phyloP scores from a whole-genome alignment of 2,888 invertebrate genomes.

The Microdon myrmicae region DNA sequence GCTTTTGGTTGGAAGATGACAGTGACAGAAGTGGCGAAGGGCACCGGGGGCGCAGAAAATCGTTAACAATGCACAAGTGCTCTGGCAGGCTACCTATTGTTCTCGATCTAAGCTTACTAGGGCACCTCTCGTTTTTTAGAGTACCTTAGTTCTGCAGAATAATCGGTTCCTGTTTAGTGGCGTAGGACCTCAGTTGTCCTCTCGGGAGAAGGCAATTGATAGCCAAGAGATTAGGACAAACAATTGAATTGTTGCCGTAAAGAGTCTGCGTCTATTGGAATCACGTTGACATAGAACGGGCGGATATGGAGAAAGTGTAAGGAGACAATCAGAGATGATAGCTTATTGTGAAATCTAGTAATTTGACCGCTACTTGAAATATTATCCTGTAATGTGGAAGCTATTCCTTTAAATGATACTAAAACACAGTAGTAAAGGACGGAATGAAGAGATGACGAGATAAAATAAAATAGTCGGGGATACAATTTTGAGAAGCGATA shows the following conservation, averaged over 20 bases:
- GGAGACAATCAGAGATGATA: no score
- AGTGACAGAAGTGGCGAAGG: slow-evolving; percentile 27
- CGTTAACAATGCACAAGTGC: slow-evolving; percentile 11
- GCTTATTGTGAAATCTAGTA: no score
- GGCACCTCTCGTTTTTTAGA: slow-evolving; percentile 11
- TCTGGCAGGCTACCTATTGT: slow-evolving; percentile 27
- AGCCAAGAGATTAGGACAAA: slow-evolving; percentile 22
- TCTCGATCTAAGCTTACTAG: slow-evolving; percentile 17
- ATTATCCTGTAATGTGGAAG: no score
- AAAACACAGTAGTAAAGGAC: no score
- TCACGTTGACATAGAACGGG: no score
- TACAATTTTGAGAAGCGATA: no score
- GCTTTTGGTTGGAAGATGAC: slow-evolving; percentile 18
- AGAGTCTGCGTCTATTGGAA: no score
- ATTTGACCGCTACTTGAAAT: no score
- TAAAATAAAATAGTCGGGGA: no score
- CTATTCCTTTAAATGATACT: no score
- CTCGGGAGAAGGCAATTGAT: slow-evolving; percentile 29
- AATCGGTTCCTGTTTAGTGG: not conserved
- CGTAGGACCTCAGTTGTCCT: slow-evolving; percentile 23
- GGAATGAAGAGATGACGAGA: no score
- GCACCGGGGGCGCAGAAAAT: not conserved
- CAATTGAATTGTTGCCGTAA: slow-evolving; percentile 37
- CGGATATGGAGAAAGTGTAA: no score
- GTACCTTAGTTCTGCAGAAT: slow-evolving; percentile 8